Percentiles rank a stretch among this genome's conserved stretches.
These are phyloP conservation scores for Trichogramma dendrolimi DNA, from an alignment of 2,888 invertebrate species.

Conservation along the genomic window DNA sequence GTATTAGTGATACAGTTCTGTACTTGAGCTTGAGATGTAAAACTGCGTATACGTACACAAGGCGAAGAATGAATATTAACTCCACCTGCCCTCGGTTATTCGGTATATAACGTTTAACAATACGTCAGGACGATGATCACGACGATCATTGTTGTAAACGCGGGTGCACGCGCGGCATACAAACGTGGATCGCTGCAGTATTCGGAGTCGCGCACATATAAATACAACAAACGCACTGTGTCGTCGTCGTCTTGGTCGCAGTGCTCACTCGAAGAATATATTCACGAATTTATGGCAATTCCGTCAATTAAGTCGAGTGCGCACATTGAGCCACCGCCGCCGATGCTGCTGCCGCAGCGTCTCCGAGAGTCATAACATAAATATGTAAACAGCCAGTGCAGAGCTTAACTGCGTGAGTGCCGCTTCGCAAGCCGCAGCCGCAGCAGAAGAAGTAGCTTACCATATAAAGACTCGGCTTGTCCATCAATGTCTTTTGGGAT, in stretches of 20 bases:
- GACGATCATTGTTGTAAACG: slow-evolving; percentile 22
- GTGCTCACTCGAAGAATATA: slow-evolving; percentile 35
- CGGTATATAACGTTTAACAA: slow-evolving; percentile 12
- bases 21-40: slow-evolving; percentile 3
- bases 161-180: not conserved
- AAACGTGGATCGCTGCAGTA: not conserved
- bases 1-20: too few species aligned
- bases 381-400: slow-evolving; percentile 46
- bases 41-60: not conserved
- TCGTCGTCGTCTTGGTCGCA: too few species aligned
- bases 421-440: too few species aligned
- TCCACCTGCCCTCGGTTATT: slow-evolving; percentile 24
- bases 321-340: not conserved
- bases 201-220: too few species aligned
- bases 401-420: too few species aligned
- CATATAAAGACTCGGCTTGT: slow-evolving; percentile 50
- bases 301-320: slow-evolving; percentile 50
- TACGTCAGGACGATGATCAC: slow-evolving; percentile 17
- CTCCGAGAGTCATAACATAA: slow-evolving; percentile 49
- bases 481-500: slow-evolving; percentile 48
- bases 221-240: too few species aligned
- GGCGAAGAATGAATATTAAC: slow-evolving; percentile 16
- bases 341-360: not conserved
- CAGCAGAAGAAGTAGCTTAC: slow-evolving; percentile 23
- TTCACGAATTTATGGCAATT: slow-evolving; percentile 51